Percentiles rank a stretch among this genome's conserved stretches.
Evolutionary conservation across 2,797 vertebrate genomes (phyloP).

Genomic region (Myotis myotis): DNA sequence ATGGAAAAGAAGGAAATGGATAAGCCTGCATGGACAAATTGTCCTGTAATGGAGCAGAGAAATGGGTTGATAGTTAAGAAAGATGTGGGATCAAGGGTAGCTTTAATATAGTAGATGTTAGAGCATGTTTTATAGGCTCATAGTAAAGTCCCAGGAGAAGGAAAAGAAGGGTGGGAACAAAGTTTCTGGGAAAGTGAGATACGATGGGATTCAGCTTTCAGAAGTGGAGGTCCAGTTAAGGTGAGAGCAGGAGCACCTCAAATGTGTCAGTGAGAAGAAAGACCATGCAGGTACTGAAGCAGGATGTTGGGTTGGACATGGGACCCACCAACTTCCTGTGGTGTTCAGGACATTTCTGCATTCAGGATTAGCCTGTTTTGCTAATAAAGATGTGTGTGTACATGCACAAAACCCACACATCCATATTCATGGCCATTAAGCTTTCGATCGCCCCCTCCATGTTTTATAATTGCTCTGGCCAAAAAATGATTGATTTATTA

Average conservation of each 20-base stretch:
- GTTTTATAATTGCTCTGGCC: background rate
- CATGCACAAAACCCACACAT: too few species aligned
- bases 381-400: background rate
- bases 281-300: too few species aligned
- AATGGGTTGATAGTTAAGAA: background rate
- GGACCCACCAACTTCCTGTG: background rate
- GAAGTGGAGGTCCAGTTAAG: background rate
- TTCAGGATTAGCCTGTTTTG: background rate
- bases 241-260: background rate
- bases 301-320: rapidly evolving
- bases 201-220: background rate
- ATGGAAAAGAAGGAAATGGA: too few species aligned
- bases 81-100: rapidly evolving
- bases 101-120: background rate
- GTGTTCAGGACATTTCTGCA: background rate
- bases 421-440: background rate
- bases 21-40: rapidly evolving
- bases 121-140: background rate
- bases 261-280: background rate
- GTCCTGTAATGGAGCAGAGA: background rate
- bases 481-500: background rate
- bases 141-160: background rate
- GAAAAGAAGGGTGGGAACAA: background rate
- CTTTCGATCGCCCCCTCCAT: background rate
- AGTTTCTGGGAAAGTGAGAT: background rate